Evolutionary conservation across 2,888 invertebrate species (phyloP).

Genomic region (Palloptera scutellata): DNA sequence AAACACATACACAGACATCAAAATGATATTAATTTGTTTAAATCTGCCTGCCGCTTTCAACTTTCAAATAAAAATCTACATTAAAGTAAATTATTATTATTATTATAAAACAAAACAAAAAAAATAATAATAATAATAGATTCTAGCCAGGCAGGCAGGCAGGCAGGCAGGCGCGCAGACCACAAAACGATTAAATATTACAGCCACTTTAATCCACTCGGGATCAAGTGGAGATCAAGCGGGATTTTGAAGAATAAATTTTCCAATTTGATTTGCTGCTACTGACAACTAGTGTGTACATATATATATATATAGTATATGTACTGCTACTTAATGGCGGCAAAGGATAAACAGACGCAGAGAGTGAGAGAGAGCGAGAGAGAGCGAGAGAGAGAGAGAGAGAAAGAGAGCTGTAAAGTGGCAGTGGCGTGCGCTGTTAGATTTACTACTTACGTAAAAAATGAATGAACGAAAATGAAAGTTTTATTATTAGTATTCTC

Average conservation of each 20-base stretch:
- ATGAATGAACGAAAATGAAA: constrained; percentile 37
- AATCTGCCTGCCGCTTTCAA: constrained; percentile 29
- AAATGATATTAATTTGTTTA: constrained; percentile 19
- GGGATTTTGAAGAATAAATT: constrained; percentile 52
- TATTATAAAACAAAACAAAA: constrained; percentile 41
- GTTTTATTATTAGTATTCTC: constrained; percentile 13
- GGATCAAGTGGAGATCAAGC: constrained; percentile 59
- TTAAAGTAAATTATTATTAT: constrained; percentile 53
- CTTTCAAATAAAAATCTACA: constrained; percentile 43
- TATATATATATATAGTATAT: too few relatives aligned
- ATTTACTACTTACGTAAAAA: neutral
- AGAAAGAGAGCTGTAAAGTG: constrained; percentile 4
- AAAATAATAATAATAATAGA: too few relatives aligned
- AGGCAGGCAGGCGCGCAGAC: constrained; percentile 1
- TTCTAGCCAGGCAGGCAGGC: neutral
- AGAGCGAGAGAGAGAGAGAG: neutral
- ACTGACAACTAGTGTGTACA: neutral
- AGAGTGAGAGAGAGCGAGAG: too few relatives aligned
- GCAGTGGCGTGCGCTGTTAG: too few relatives aligned
- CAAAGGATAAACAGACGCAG: too few relatives aligned
- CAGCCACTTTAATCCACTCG: constrained; percentile 55
- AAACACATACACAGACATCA: constrained; percentile 6
- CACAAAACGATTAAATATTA: constrained; percentile 46
- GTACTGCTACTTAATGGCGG: too few relatives aligned
- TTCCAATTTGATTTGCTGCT: constrained; percentile 46